A percentile compares a stretch with the other conserved stretches of the same genome.
These are phyloP conservation scores for Heptranchias perlo DNA, from an alignment of 2,113 vertebrate species.

Conservation along the genomic window DNA sequence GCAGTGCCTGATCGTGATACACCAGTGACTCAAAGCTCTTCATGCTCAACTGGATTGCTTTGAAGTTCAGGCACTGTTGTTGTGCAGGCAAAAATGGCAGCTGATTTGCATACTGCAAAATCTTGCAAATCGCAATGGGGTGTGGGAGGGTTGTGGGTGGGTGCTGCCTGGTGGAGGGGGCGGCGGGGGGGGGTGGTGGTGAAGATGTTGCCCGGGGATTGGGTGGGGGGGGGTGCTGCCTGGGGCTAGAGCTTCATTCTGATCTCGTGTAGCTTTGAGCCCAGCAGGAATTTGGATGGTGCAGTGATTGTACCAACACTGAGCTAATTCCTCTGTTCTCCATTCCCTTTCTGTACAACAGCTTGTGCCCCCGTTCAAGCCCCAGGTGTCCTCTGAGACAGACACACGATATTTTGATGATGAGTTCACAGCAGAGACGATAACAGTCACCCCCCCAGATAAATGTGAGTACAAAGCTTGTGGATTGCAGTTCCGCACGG, in stretches of 20 bases:
- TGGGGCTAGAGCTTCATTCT: neutral
- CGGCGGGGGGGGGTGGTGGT: neutral
- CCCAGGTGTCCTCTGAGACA: conserved; percentile 85
- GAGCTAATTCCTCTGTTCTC: neutral
- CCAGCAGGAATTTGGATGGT: neutral
- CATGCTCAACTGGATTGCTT: neutral
- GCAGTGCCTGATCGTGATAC: neutral
- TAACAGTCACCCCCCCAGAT: conserved; percentile 88
- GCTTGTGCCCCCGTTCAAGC: conserved; percentile 86
- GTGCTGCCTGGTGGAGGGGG: accelerated
- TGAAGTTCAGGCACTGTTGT: neutral
- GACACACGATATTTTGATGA: conserved; percentile 92
- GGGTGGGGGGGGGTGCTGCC: neutral
- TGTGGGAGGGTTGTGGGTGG: neutral
- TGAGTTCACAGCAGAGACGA: conserved; percentile 88
- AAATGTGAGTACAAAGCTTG: conserved; percentile 90
- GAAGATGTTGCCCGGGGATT: neutral
- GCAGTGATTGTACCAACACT: too few relatives aligned
- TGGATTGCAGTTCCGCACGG: too few relatives aligned
- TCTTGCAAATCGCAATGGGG: neutral
- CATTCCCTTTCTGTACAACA: conserved; percentile 45
- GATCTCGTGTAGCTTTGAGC: neutral
- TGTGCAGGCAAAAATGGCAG: too few relatives aligned
- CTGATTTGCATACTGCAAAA: neutral
- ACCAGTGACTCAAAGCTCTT: neutral